Percentiles rank a stretch among this genome's conserved stretches.
Conservation (phyloP, 1,140 invertebrate species). For the Rhagoletis pomonella region DNA sequence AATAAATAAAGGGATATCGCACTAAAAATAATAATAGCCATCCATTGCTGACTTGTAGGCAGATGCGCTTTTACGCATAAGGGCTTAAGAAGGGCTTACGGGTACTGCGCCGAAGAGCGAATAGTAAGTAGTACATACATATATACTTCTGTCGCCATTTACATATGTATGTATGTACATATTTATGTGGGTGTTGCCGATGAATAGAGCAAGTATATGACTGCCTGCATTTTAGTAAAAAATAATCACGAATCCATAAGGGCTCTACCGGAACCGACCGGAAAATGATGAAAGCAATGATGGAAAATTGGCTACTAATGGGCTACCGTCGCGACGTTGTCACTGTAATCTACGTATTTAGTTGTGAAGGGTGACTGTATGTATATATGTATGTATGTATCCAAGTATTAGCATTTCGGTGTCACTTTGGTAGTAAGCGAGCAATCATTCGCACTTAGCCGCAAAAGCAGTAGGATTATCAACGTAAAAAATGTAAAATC, state of each 20-base stretch:
- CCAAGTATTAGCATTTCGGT: not conserved
- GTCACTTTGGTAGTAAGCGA: not conserved
- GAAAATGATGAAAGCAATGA: conserved; percentile 38
- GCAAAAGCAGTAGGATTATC: not conserved
- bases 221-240: conserved; percentile 2
- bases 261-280: not conserved
- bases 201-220: not conserved
- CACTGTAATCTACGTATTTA: not conserved
- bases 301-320: conserved; percentile 36
- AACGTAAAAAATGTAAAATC: not conserved
- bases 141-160: too few species aligned
- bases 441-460: conserved; percentile 13
- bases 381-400: not conserved
- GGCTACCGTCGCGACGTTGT: not conserved
- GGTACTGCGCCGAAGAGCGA: not conserved
- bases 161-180: not conserved
- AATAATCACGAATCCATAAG: conserved; percentile 17
- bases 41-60: not conserved
- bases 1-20: not conserved
- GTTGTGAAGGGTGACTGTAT: not conserved
- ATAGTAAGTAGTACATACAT: not conserved
- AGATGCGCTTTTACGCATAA: not conserved
- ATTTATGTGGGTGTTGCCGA: not conserved
- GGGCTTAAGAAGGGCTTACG: not conserved
- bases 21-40: not conserved